Base-by-base conservation (phyloP, 2,888 invertebrate species). In the Drosophila quinaria region DNA sequence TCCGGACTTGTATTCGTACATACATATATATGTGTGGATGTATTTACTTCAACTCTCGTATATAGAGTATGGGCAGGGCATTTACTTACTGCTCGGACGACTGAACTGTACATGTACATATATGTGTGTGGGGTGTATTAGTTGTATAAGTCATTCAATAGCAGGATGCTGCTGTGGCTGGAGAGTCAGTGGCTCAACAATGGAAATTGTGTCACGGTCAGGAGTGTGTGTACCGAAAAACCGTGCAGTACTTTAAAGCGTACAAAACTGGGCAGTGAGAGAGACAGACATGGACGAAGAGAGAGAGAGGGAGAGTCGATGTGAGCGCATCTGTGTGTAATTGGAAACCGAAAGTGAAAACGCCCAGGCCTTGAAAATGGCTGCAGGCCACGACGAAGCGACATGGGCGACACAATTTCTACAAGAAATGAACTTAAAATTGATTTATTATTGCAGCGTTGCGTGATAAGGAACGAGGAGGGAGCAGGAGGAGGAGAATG, bases 331-430 rank as follows among this genome's bases (percentile, higher is more conserved):
- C 61, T 61, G 66, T 39, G 72, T 78, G 81, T 89, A 87, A 86
- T 89, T 81, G 87, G 70, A 87, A 85, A 87, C 86, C 71, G 89
- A 89, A 85, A 85, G 88, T 85, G 88, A 89, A 89, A 76, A 89
- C 89, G 89, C 86, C 86, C 86, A 80, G 78, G 70, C 88, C 82
- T 81, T 87, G 85, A 81, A 86, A 69, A 72, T 65, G 66, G 66
- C 70, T 74, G 66, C 81, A 66, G 63, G 70, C 54, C 65, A 63
- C 60, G 29, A 25, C 25, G 41, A 63, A 51, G 31, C 47, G 22
- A 31, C 25, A 64, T 49, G 42, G 44, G 54, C 50, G 69, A 70
- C 77, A 70, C 69, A 81, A 65, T 76, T 70, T 63, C 67, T 37
- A 65, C 61, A 84, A 70, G 75, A 78, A 83, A 80, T 78, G 67